phyloP scores from a whole-genome alignment of 2,888 invertebrate species.

The Meloe dianella region DNA sequence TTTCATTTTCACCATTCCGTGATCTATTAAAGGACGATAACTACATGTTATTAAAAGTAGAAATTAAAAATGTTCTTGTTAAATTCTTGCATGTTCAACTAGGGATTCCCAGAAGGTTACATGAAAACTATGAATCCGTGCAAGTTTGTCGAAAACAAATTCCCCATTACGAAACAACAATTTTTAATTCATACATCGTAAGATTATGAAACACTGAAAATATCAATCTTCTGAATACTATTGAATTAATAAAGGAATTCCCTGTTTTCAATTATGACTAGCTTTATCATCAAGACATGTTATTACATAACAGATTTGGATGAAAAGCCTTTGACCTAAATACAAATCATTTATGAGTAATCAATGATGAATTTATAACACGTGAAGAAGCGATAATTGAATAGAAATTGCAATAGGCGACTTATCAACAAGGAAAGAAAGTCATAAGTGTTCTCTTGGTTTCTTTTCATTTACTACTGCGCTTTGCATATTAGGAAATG shows the following conservation, averaged over 20 bases:
- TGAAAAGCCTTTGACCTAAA: not conserved
- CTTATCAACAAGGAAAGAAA: not conserved
- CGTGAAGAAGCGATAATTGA: not conserved
- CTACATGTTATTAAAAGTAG: not conserved
- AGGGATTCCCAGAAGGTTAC: conserved; percentile 8
- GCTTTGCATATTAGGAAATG: too few relatives aligned
- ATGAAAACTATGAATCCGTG: not conserved
- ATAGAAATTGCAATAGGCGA: not conserved
- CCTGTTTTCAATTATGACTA: not conserved
- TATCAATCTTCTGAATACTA: not conserved
- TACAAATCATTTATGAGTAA: not conserved
- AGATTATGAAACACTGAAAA: not conserved
- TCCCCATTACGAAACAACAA: not conserved
- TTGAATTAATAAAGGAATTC: not conserved
- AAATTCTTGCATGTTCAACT: not conserved
- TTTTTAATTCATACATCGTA: not conserved
- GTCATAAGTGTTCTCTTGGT: not conserved
- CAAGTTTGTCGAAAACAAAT: not conserved
- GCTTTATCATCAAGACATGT: not conserved
- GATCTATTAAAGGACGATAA: not conserved
- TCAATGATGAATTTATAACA: not conserved
- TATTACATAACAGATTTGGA: not conserved
- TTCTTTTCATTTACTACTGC: too few relatives aligned
- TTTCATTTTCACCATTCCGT: not conserved
- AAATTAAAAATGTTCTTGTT: not conserved